Base-by-base conservation (phyloP, 2,113 vertebrate species). In the Uropsilus gracilis region DNA sequence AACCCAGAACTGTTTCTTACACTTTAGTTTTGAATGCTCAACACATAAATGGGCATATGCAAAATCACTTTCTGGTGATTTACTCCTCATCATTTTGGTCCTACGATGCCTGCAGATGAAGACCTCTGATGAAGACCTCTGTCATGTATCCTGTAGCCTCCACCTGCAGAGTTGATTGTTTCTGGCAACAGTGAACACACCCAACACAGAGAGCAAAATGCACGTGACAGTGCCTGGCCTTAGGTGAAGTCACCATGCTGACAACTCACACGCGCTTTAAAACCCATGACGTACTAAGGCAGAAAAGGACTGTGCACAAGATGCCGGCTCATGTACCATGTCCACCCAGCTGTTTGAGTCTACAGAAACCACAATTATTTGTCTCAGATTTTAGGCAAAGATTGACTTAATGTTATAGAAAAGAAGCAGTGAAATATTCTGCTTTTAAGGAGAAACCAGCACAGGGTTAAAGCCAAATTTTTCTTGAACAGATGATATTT, bases 401-500 rank as follows among this genome's bases (percentile, higher is more conserved):
- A 97, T 44, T 83, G 59, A 91, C 84, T 95, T 94, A 87, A 53
- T n/a, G 82, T 73, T 86, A 83, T 12, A 64, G 92, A 50, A 95
- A 76, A 97, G 96, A 98, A 94, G 93, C 92, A 97, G 87, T 89
- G 71, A 96, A 96, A 98, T 94, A 86, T 94, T 98, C 97, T 81
- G 91, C 80, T 96, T 97, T 97, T 97, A 98, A 94, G 77, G 92
- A 97, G 97, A 97, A 98, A 97, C 96, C 90, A 98, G 96, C 94
- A 98, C 96, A 98, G 98, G 98, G 98, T 98, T 98, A 98, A 98
- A 98, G 98, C 97, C 98, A 98, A 98, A 94, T 98, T 98, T 98
- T 98, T 98, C 98, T 98, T 98, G 98, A 98, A 99, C 99, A 99
- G 99, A 99, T 98, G 98, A 99, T 98, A 98, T 98, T 98, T 99